A percentile compares a stretch with the other conserved stretches of the same genome.
phyloP scores from a whole-genome alignment of 2,797 vertebrate species.

The Macropus fuliginosus region DNA sequence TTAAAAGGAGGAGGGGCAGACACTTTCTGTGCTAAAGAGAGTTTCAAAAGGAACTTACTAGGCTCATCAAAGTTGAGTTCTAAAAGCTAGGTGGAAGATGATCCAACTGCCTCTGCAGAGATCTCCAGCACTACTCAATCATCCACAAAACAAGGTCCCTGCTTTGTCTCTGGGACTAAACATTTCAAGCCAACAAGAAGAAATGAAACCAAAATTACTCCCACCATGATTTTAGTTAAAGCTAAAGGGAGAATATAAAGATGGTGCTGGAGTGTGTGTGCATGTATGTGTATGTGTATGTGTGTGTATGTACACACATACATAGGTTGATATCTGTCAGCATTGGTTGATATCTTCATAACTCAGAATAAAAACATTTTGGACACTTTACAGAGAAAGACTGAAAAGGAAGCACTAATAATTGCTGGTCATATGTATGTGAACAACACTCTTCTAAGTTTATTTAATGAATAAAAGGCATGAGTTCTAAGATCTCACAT shows the following conservation, averaged over 20 bases:
- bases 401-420: not conserved
- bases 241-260: not conserved
- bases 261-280: not conserved
- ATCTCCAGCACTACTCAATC: conserved; percentile 25
- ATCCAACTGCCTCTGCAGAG: conserved; percentile 26
- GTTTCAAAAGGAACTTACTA: not conserved
- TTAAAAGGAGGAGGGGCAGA: not conserved
- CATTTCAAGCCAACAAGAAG: conserved; percentile 57
- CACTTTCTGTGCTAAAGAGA: not conserved
- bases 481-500: not conserved
- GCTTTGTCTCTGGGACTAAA: not conserved
- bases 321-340: not conserved
- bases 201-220: conserved; percentile 58
- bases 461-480: not conserved
- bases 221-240: conserved; percentile 34
- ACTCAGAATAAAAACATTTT: no score
- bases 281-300: not conserved
- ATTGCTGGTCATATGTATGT: not conserved
- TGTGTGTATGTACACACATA: not conserved
- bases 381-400: not conserved
- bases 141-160: not conserved
- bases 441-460: not conserved
- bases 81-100: conserved; percentile 42
- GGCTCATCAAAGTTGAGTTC: not conserved
- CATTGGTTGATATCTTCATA: not conserved